Base-by-base conservation (phyloP, 2,888 invertebrate species). In the Oscheius sp. region DNA sequence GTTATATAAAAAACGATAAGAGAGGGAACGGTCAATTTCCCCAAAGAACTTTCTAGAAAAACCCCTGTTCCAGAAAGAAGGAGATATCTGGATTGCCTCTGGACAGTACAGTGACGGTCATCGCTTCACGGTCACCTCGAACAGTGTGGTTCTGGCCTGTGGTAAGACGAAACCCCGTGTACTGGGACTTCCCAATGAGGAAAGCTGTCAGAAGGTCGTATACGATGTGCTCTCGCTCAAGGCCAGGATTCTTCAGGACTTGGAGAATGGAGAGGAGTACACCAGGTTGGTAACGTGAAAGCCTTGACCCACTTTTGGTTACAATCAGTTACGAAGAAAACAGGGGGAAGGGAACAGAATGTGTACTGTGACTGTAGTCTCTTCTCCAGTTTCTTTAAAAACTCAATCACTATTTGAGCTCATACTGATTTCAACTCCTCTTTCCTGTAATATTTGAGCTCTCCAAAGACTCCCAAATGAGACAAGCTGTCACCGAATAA, bases 131-230 rank as follows among this genome's bases (percentile, higher is more conserved):
- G 77, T 81, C 33, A 70, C 76, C 3, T 71, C 79, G 0, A 74
- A 76, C 35, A 33, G 77, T 29, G 83, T 87, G 9, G 86, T 87
- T 42, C 66, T 87, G 21, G 87, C 87, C 9, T 84, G 84, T 72
- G 87, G 87, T 0, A 83, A 82, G 76, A 88, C 83, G 10, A 75
- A 72, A 11, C 81, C 77, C 9, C 75, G 79, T 65, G 79, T 72
- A 35, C 74, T 87, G 11, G 78, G 80, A 74, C 83, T 86, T 21
- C 29, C 73, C n/a, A 74, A 74, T n/a, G 79, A 80, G 11, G 32
- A 66, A n/a, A 71, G 59, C 11, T 81, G 80, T 32, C 73, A 76
- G n/a, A 78, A 79, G 33, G 80, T 87, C 48, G 85, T 87, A 29
- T 84, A 84, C 68, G 84, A 84, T 65, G 81, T 81, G n/a, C 60